These are phyloP conservation scores for Drosophila ficusphila DNA, from an alignment of 1,140 invertebrate species.

Conservation along the genomic window DNA sequence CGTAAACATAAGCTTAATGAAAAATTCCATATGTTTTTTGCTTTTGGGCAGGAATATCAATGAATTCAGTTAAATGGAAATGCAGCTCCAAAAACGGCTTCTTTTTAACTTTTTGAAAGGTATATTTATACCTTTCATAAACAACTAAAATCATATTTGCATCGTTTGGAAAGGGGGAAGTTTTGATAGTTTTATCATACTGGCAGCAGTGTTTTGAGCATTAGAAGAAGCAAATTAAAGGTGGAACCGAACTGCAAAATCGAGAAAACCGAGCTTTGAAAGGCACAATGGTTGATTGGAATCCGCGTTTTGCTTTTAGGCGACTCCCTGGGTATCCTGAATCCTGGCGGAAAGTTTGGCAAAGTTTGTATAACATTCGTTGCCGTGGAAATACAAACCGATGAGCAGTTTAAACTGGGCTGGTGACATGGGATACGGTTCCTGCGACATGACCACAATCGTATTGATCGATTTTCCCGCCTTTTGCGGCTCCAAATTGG, in stretches of 20 bases:
- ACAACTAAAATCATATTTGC: no score
- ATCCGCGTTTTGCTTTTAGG: background rate
- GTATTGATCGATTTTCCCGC: conserved; percentile 32
- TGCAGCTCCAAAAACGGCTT: background rate
- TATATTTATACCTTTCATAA: background rate
- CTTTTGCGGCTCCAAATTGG: conserved; percentile 1
- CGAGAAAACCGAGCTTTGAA: background rate
- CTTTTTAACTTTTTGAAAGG: no score
- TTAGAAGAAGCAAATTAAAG: background rate
- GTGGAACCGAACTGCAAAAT: conserved; percentile 2
- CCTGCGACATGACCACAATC: conserved; percentile 56
- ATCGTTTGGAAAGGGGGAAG: no score
- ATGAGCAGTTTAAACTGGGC: conserved; percentile 65
- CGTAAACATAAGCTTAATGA: no score
- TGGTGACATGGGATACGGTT: conserved; percentile 53
- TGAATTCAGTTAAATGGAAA: background rate
- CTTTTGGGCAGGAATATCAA: background rate
- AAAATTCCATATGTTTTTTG: background rate
- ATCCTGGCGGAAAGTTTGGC: conserved; percentile 29
- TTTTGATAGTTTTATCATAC: no score
- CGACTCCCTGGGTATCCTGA: conserved; percentile 14
- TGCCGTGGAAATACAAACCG: conserved; percentile 54
- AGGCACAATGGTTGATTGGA: background rate
- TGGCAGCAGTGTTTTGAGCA: no score
- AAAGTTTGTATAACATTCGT: conserved; percentile 43